phyloP scores from a whole-genome alignment of 1,140 invertebrate genomes.

The Hyles vespertilio region DNA sequence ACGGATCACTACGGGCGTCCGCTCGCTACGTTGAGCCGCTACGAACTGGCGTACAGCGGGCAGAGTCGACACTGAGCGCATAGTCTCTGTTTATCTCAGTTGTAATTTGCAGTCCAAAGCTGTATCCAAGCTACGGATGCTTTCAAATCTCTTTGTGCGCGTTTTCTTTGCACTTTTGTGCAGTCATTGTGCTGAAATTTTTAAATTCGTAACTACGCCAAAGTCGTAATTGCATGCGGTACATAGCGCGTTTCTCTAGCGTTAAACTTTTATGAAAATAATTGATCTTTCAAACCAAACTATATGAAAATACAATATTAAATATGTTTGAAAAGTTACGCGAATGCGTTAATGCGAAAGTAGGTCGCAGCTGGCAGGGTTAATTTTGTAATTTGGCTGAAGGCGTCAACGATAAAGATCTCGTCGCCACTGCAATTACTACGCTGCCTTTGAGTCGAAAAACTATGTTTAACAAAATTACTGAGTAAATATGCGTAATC shows the following conservation, averaged over 20 bases:
- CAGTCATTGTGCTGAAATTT: slow-evolving; percentile 51
- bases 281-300: background rate
- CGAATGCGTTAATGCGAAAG: background rate
- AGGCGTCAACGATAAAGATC: slow-evolving; percentile 56
- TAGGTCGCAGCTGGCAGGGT: slow-evolving; percentile 8
- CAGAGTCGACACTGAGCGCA: slow-evolving; percentile 32
- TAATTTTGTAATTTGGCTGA: slow-evolving; percentile 54
- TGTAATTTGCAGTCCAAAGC: slow-evolving; percentile 65
- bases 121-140: slow-evolving; percentile 63
- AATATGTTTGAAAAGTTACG: no score
- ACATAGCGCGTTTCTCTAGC: background rate
- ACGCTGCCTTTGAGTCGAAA: slow-evolving; percentile 45
- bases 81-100: slow-evolving; percentile 58
- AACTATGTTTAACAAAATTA: slow-evolving; percentile 55
- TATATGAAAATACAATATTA: no score
- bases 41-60: slow-evolving; percentile 52
- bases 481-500: slow-evolving; percentile 20
- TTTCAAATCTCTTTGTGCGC: slow-evolving; percentile 62
- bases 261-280: background rate
- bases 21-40: slow-evolving; percentile 44
- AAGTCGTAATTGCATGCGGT: slow-evolving; percentile 8
- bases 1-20: slow-evolving; percentile 7
- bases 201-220: slow-evolving; percentile 31
- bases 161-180: slow-evolving; percentile 56
- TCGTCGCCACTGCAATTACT: slow-evolving; percentile 54